These are phyloP conservation scores for Netelia virgata DNA, from an alignment of 2,888 invertebrate genomes.

Conservation along the genomic window DNA sequence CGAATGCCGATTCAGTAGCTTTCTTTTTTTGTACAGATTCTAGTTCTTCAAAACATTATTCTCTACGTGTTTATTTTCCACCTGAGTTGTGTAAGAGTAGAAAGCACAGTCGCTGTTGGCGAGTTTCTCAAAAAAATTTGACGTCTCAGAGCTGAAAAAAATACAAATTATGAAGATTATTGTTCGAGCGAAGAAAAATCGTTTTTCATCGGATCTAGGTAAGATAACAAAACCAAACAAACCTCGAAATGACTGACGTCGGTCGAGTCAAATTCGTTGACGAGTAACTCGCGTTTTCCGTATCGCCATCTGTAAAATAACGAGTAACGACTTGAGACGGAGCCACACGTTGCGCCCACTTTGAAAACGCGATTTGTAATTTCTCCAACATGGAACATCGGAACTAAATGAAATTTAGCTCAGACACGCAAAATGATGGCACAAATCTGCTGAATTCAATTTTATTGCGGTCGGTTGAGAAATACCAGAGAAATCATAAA, in stretches of 20 bases:
- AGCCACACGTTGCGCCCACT: too few species aligned
- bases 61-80: neutral
- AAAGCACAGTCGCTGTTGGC: conserved; percentile 19
- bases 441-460: too few species aligned
- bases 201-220: neutral
- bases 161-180: neutral
- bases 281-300: conserved; percentile 84
- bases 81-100: neutral
- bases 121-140: neutral
- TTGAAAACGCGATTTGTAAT: too few species aligned
- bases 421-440: too few species aligned
- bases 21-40: neutral
- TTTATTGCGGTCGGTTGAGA: too few species aligned
- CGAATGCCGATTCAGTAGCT: neutral
- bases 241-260: conserved; percentile 85
- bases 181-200: neutral
- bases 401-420: too few species aligned
- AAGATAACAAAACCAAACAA: conserved; percentile 75
- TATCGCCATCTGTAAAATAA: conserved; percentile 78
- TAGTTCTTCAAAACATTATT: neutral
- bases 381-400: too few species aligned
- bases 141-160: conserved; percentile 73
- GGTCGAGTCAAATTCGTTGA: conserved; percentile 84
- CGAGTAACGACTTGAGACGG: conserved; percentile 7
- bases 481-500: too few species aligned